Percentiles rank a stretch among this genome's conserved stretches.
These are phyloP conservation scores for Parapsyche elsis DNA, from an alignment of 1,140 invertebrate species.

Conservation along the genomic window DNA sequence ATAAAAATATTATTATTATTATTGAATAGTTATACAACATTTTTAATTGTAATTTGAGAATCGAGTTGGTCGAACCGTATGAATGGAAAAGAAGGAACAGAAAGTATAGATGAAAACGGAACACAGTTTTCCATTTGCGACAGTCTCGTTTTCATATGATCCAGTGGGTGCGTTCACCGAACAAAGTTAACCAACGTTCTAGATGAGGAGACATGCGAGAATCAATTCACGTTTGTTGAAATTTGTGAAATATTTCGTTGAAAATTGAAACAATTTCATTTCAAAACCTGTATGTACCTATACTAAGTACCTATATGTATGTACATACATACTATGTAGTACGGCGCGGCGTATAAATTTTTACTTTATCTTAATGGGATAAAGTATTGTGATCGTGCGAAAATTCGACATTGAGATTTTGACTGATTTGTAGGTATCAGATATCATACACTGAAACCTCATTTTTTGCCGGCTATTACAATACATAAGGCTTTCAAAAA, in stretches of 20 bases:
- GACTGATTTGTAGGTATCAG: no score
- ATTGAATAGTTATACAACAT: no score
- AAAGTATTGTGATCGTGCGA: no score
- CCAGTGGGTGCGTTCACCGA: background rate
- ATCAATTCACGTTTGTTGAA: background rate
- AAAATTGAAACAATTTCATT: no score
- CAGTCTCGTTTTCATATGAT: background rate
- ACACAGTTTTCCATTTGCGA: conserved; percentile 36
- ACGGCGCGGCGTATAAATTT: no score
- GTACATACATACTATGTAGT: background rate
- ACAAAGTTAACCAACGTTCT: conserved; percentile 34
- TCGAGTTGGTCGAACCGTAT: conserved; percentile 19
- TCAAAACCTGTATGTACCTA: background rate
- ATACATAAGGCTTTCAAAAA: no score
- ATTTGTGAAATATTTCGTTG: no score
- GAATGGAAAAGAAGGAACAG: conserved; percentile 20
- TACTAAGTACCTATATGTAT: background rate
- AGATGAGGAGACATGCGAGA: conserved; percentile 19
- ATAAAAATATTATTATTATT: no score
- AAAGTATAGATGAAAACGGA: background rate
- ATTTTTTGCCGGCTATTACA: no score
- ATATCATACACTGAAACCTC: no score
- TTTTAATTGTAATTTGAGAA: background rate
- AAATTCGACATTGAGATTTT: no score
- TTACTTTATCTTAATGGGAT: no score